A percentile compares a stretch with the other conserved stretches of the same genome.
phyloP scores from a whole-genome alignment of 2,113 vertebrate species.

The Sarotherodon lohbergeri region DNA sequence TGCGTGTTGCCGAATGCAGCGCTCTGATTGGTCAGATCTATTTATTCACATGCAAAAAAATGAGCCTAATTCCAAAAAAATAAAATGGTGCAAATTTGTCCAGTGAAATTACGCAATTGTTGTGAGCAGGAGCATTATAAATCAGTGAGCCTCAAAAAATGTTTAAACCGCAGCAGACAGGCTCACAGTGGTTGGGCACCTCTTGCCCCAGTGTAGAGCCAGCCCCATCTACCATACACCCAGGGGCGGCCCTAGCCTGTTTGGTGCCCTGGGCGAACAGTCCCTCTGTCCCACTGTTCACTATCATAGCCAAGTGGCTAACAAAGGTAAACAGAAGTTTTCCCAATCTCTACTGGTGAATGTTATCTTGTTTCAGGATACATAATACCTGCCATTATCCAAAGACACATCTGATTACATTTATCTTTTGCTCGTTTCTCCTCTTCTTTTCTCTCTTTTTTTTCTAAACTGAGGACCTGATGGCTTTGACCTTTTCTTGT shows the following conservation, averaged over 20 bases:
- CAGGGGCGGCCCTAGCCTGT: neutral
- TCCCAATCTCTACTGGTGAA: neutral
- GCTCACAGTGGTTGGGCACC: neutral
- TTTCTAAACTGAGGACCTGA: no score
- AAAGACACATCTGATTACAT: no score
- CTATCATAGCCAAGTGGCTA: neutral
- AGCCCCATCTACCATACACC: neutral
- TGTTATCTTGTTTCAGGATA: neutral
- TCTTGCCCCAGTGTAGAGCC: neutral
- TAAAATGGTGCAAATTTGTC: neutral
- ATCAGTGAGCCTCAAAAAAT: rapidly evolving
- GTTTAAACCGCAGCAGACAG: neutral
- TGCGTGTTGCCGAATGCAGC: rapidly evolving
- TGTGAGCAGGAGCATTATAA: neutral
- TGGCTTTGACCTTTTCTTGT: no score
- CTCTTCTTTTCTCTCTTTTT: no score
- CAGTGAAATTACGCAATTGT: rapidly evolving
- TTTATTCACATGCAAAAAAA: neutral
- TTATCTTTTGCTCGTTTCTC: no score
- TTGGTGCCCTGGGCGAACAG: rapidly evolving
- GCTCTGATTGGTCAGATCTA: neutral
- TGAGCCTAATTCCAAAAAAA: neutral
- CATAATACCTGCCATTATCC: neutral
- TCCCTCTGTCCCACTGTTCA: neutral
- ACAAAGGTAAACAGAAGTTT: neutral